Evolutionary conservation across 2,797 vertebrate species (phyloP).

Genomic region (Delichon dasypus): DNA sequence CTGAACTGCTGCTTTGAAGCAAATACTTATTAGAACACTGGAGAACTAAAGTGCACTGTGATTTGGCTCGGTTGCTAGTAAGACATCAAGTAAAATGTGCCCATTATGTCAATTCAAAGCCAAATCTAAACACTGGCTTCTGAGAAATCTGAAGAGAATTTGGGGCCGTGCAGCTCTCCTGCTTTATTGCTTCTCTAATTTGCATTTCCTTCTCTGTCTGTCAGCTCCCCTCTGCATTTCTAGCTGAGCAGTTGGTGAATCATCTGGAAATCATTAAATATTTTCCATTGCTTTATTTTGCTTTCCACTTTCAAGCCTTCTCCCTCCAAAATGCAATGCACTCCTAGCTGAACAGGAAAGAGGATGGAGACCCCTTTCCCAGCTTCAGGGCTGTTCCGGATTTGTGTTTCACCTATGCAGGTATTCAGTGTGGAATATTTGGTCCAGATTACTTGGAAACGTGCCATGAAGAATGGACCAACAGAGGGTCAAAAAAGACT

Average conservation of each 20-base stretch:
- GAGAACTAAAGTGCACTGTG: slow-evolving; percentile 69
- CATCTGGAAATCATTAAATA: slow-evolving; percentile 41
- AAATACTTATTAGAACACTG: slow-evolving; percentile 75
- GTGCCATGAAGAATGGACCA: background rate
- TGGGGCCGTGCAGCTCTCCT: slow-evolving; percentile 34
- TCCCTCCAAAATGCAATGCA: background rate
- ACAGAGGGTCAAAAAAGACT: background rate
- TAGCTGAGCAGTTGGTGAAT: background rate
- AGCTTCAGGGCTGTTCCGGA: background rate
- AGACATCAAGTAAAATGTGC: slow-evolving; percentile 52
- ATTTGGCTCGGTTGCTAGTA: slow-evolving; percentile 63
- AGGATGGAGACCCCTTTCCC: background rate
- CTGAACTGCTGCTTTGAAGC: slow-evolving; percentile 73
- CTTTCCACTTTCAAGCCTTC: background rate
- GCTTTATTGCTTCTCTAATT: slow-evolving; percentile 48
- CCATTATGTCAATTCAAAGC: slow-evolving; percentile 69
- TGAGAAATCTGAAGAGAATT: slow-evolving; percentile 41
- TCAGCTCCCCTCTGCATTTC: background rate
- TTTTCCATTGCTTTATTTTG: slow-evolving; percentile 19
- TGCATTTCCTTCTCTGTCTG: slow-evolving; percentile 48
- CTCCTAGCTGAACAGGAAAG: background rate
- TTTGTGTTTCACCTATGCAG: background rate
- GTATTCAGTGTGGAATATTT: background rate
- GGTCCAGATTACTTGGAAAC: background rate
- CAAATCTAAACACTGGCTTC: slow-evolving; percentile 50